These are phyloP conservation scores for Gibbula magus DNA, from an alignment of 2,888 invertebrate genomes.

Conservation along the genomic window DNA sequence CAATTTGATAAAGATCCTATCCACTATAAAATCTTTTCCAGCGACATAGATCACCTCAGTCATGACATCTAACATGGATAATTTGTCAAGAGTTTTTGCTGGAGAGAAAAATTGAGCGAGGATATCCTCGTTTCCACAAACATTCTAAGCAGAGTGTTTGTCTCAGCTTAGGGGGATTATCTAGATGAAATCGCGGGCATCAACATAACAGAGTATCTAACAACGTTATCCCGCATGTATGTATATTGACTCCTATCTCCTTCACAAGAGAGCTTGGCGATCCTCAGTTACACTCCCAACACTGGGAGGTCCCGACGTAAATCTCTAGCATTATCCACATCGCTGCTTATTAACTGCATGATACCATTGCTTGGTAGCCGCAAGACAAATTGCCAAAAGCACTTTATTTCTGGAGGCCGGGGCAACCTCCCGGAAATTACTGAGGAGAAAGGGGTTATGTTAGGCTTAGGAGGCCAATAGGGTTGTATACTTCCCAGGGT, in stretches of 20 bases:
- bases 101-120: background rate
- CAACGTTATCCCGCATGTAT: background rate
- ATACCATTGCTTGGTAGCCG: background rate
- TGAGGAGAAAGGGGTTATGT: background rate
- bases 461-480: no score
- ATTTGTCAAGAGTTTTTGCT: background rate
- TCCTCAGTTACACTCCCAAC: background rate
- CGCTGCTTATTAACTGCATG: constrained; percentile 11
- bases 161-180: constrained; percentile 4
- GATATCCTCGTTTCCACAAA: constrained; percentile 18
- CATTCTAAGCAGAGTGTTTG: constrained; percentile 15
- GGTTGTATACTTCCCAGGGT: no score
- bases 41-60: background rate
- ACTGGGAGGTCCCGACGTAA: constrained; percentile 1
- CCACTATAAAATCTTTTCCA: background rate
- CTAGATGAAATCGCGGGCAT: constrained; percentile 9
- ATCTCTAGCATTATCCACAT: background rate
- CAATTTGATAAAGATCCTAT: no score
- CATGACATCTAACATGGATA: background rate
- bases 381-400: background rate
- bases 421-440: constrained; percentile 2
- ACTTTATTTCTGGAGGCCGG: background rate
- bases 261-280: background rate
- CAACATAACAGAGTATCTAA: constrained; percentile 15
- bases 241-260: background rate